Percentiles rank a stretch among this genome's conserved stretches.
Conservation (phyloP, 2,888 invertebrate species). For the Callimorpha dominula region DNA sequence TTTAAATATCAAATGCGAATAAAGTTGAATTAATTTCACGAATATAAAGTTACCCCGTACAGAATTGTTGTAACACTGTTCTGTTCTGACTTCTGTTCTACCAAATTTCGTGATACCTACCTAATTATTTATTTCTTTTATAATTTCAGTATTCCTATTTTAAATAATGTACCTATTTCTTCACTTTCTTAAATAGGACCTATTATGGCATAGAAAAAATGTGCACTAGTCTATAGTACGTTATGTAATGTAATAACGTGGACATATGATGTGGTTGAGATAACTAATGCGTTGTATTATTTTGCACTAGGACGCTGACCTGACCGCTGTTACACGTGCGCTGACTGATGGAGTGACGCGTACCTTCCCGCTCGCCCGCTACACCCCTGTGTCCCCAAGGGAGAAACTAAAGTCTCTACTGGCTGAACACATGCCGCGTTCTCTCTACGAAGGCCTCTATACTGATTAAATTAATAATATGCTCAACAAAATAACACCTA, state of each 20-base stretch:
- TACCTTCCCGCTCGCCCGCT: slow-evolving; percentile 93
- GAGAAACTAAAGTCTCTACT: slow-evolving; percentile 93
- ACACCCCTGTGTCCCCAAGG: slow-evolving; percentile 92
- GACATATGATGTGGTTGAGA: slow-evolving; percentile 10
- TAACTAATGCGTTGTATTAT: slow-evolving; percentile 42
- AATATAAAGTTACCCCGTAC: too few species aligned
- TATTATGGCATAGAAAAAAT: too few species aligned
- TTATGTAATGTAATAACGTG: background rate
- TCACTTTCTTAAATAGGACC: too few species aligned
- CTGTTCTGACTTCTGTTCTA: too few species aligned
- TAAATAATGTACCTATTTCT: too few species aligned
- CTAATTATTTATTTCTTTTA: too few species aligned
- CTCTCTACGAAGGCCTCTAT: slow-evolving; percentile 93
- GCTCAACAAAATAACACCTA: slow-evolving; percentile 39
- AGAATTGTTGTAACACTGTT: too few species aligned
- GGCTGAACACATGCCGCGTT: slow-evolving; percentile 93
- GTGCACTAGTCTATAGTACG: too few species aligned
- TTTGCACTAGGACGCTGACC: slow-evolving; percentile 89
- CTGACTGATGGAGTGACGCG: slow-evolving; percentile 92
- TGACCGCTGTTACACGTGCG: slow-evolving; percentile 91
- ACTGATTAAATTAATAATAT: slow-evolving; percentile 66
- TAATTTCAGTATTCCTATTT: too few species aligned
- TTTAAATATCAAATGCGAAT: too few species aligned
- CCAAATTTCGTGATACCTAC: too few species aligned
- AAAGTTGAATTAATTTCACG: too few species aligned